Percentiles rank a stretch among this genome's conserved stretches.
phyloP scores from a whole-genome alignment of 1,140 invertebrate genomes.

The Orius insidiosus region DNA sequence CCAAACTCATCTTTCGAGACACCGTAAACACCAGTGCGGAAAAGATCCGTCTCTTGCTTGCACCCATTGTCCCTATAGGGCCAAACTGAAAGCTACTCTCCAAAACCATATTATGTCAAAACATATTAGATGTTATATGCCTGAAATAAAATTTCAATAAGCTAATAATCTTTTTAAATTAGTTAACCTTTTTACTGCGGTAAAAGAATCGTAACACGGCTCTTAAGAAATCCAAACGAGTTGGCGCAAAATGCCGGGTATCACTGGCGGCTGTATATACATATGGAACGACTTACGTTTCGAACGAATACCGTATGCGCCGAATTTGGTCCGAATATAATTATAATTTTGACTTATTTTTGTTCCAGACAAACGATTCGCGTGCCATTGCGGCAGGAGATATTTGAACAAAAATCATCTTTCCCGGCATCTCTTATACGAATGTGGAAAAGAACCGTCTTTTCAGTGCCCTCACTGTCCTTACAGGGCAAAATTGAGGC shows the following conservation, averaged over 20 bases:
- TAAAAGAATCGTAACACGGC: no score
- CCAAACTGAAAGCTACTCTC: slow-evolving; percentile 31
- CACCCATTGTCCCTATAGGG: slow-evolving; percentile 29
- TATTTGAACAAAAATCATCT: slow-evolving; percentile 25
- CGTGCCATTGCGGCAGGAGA: slow-evolving; percentile 24
- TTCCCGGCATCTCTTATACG: slow-evolving; percentile 32
- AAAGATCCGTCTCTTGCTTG: slow-evolving; percentile 3
- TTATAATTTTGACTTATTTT: no score
- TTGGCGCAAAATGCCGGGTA: no score
- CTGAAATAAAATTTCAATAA: no score
- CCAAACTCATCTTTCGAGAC: slow-evolving; percentile 7
- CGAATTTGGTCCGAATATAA: no score
- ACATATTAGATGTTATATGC: slow-evolving; percentile 16
- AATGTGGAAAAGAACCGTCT: slow-evolving; percentile 31
- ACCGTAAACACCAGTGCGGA: slow-evolving; percentile 11
- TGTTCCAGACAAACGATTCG: no score
- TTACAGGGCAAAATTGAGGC: neutral
- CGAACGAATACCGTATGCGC: no score
- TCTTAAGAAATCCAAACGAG: no score
- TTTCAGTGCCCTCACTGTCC: slow-evolving; percentile 29
- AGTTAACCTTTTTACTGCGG: no score
- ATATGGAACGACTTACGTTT: no score
- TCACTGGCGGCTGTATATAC: no score
- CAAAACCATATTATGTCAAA: slow-evolving; percentile 28
- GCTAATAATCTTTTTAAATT: no score